Evolutionary conservation across 1,140 invertebrate genomes (phyloP).

Genomic region (Diorhabda sublineata): DNA sequence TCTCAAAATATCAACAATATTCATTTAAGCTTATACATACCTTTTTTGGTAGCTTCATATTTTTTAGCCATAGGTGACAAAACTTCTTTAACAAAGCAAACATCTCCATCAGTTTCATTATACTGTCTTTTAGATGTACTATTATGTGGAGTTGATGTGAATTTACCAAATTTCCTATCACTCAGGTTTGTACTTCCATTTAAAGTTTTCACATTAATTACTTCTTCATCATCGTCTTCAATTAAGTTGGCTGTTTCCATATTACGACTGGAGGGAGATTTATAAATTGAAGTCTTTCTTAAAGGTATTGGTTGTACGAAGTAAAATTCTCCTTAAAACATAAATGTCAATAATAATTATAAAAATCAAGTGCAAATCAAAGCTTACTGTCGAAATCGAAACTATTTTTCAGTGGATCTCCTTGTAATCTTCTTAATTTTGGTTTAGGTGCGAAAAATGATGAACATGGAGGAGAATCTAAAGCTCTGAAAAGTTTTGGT

Average conservation of each 20-base stretch:
- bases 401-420: neutral
- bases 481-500: conserved; percentile 17
- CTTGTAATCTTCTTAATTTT: conserved; percentile 20
- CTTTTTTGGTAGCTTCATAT: conserved; percentile 19
- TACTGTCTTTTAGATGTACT: neutral
- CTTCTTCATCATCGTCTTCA: conserved; percentile 31
- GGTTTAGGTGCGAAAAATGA: neutral
- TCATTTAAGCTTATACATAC: neutral
- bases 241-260: conserved; percentile 22
- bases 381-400: conserved; percentile 16
- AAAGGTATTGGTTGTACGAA: conserved; percentile 7
- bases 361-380: neutral
- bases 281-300: conserved; percentile 12
- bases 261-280: conserved; percentile 11
- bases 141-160: conserved; percentile 28
- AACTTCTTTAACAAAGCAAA: conserved; percentile 29
- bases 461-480: conserved; percentile 10
- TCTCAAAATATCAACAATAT: no score
- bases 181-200: conserved; percentile 3
- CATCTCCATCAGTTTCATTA: conserved; percentile 28
- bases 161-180: conserved; percentile 9
- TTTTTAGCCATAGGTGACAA: conserved; percentile 25
- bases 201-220: conserved; percentile 21
- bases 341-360: neutral
- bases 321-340: conserved; percentile 7